These are phyloP conservation scores for Scaptodrosophila lebanonensis DNA, from an alignment of 1,140 invertebrate species.

Conservation along the genomic window DNA sequence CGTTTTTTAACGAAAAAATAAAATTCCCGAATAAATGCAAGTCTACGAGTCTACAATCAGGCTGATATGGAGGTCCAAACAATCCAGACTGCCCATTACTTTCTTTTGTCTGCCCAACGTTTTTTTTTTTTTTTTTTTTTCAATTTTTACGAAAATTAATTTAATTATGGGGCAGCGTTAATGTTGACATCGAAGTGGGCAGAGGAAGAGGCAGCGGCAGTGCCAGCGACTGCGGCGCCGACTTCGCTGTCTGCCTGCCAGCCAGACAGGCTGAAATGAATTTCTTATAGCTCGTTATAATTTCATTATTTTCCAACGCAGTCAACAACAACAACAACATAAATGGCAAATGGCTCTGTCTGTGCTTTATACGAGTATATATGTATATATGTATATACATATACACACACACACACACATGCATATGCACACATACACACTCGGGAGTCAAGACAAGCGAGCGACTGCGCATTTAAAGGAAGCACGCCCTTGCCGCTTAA, in stretches of 20 bases:
- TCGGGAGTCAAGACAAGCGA: constrained; percentile 47
- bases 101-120: not conserved
- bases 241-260: not conserved
- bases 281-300: constrained; percentile 75
- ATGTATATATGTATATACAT: constrained; percentile 3
- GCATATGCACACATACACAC: constrained; percentile 6
- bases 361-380: constrained; percentile 35
- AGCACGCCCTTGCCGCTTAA: constrained; percentile 12
- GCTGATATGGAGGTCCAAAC: too few species aligned
- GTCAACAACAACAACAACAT: constrained; percentile 10
- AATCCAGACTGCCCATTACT: too few species aligned
- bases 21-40: too few species aligned
- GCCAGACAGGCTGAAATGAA: constrained; percentile 46
- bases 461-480: constrained; percentile 72
- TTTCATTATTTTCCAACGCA: constrained; percentile 58
- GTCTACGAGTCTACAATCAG: too few species aligned
- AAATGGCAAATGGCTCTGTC: too few species aligned
- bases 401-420: constrained; percentile 9
- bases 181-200: too few species aligned
- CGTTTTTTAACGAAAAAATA: too few species aligned
- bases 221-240: not conserved
- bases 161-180: too few species aligned
- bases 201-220: too few species aligned
- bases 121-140: constrained; percentile 3
- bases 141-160: constrained; percentile 45